Evolutionary conservation across 2,113 vertebrate genomes (phyloP).

Genomic region (Trogon surrucura): DNA sequence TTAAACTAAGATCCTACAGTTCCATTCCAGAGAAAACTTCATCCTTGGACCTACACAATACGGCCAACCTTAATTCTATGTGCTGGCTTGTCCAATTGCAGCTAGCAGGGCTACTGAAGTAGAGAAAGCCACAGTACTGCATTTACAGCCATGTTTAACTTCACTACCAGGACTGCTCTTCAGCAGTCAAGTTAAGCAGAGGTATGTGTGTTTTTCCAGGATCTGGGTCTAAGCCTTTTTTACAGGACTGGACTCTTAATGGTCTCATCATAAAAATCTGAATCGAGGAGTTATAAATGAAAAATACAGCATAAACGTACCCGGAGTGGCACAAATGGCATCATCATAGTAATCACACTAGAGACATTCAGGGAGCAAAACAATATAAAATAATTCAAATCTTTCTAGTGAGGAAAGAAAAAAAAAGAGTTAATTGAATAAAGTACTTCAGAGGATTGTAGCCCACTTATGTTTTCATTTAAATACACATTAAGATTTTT

Average conservation of each 20-base stretch:
- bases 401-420: slow-evolving; percentile 56
- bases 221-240: background rate
- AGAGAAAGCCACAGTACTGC: background rate
- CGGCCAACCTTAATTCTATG: background rate
- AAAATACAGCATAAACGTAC: slow-evolving; percentile 47
- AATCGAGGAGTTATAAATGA: slow-evolving; percentile 43
- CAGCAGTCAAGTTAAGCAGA: background rate
- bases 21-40: background rate
- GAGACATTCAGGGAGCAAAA: slow-evolving; percentile 61
- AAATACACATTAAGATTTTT: slow-evolving; percentile 71
- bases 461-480: slow-evolving; percentile 75
- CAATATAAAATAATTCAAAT: slow-evolving; percentile 71
- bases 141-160: background rate
- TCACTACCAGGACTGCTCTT: background rate
- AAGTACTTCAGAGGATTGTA: slow-evolving; percentile 70
- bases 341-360: slow-evolving; percentile 39
- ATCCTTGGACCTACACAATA: background rate
- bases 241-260: slow-evolving; percentile 14
- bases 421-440: slow-evolving; percentile 74
- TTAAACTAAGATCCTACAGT: background rate
- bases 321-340: slow-evolving; percentile 52
- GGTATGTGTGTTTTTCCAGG: background rate
- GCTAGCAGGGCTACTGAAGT: background rate
- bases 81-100: background rate
- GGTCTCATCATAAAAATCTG: slow-evolving; percentile 42